A percentile compares a stretch with the other conserved stretches of the same genome.
phyloP scores from a whole-genome alignment of 2,888 invertebrate species.

The Chloroclysta siterata region DNA sequence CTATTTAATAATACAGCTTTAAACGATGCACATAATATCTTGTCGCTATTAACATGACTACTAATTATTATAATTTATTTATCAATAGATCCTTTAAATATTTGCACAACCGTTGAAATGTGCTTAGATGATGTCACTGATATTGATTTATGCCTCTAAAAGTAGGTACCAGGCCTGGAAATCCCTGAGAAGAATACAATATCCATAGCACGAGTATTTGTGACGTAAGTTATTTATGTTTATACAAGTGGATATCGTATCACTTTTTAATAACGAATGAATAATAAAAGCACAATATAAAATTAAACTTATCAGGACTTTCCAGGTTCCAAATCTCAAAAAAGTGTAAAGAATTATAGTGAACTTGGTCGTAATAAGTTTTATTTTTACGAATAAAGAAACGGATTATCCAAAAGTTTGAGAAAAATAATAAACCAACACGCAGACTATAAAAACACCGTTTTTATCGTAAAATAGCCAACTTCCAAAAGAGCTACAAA shows the following conservation, averaged over 20 bases:
- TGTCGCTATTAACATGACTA: not conserved
- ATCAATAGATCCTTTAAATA: slow-evolving; percentile 22
- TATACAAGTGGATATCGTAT: slow-evolving; percentile 4
- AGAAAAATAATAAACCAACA: slow-evolving; percentile 43
- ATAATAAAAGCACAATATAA: not conserved
- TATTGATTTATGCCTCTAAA: slow-evolving; percentile 13
- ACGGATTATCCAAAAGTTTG: slow-evolving; percentile 31
- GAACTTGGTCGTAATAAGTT: not conserved
- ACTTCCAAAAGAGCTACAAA: slow-evolving; percentile 40
- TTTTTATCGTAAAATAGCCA: slow-evolving; percentile 43
- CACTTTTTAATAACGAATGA: not conserved
- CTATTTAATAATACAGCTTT: not conserved
- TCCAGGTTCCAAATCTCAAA: too few species aligned
- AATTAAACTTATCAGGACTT: too few species aligned
- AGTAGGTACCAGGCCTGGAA: not conserved
- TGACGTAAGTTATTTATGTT: slow-evolving; percentile 7
- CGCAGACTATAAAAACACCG: slow-evolving; percentile 43
- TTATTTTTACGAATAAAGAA: slow-evolving; percentile 9
- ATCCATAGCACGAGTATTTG: not conserved
- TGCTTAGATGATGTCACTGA: slow-evolving; percentile 17
- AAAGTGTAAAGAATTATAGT: not conserved
- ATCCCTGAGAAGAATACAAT: slow-evolving; percentile 1
- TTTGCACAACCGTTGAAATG: slow-evolving; percentile 15
- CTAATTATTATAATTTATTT: slow-evolving; percentile 14
- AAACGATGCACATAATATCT: slow-evolving; percentile 1